These are phyloP conservation scores for Acrobasis suavella DNA, from an alignment of 2,888 invertebrate species.

Conservation along the genomic window DNA sequence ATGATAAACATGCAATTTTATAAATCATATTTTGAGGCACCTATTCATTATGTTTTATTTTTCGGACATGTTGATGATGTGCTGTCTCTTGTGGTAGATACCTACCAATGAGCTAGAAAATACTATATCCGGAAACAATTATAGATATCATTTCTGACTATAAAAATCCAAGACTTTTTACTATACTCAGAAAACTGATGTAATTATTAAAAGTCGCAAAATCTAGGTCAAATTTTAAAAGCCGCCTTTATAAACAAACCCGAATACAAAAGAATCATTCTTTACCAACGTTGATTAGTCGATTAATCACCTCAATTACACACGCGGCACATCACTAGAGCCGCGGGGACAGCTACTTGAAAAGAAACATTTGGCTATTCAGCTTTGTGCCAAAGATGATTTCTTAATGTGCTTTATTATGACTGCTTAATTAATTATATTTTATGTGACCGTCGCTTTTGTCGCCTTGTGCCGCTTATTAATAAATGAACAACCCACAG, in stretches of 20 bases:
- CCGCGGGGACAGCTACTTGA: conserved; percentile 65
- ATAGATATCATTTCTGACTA: too few species aligned
- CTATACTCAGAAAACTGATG: too few species aligned
- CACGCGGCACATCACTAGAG: conserved; percentile 62
- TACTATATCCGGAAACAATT: too few species aligned
- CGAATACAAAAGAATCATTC: conserved; percentile 34
- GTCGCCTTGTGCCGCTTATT: conserved; percentile 41
- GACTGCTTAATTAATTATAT: conserved; percentile 73
- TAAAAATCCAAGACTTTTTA: too few species aligned
- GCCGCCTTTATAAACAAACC: conserved; percentile 18
- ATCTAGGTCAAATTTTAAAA: neutral
- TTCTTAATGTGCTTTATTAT: conserved; percentile 54
- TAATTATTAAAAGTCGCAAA: too few species aligned
- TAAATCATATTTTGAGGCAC: too few species aligned
- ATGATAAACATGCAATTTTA: neutral
- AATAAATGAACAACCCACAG: conserved; percentile 30
- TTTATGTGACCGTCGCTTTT: conserved; percentile 60
- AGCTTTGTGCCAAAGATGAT: conserved; percentile 51
- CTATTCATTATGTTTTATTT: too few species aligned
- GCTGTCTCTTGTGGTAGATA: too few species aligned
- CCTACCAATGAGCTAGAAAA: too few species aligned
- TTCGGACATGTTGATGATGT: too few species aligned
- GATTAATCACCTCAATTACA: conserved; percentile 62
- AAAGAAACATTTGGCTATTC: conserved; percentile 59
- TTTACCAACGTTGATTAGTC: conserved; percentile 44